Evolutionary conservation across 2,888 invertebrate species (phyloP).

Genomic region (Leucoma salicis): DNA sequence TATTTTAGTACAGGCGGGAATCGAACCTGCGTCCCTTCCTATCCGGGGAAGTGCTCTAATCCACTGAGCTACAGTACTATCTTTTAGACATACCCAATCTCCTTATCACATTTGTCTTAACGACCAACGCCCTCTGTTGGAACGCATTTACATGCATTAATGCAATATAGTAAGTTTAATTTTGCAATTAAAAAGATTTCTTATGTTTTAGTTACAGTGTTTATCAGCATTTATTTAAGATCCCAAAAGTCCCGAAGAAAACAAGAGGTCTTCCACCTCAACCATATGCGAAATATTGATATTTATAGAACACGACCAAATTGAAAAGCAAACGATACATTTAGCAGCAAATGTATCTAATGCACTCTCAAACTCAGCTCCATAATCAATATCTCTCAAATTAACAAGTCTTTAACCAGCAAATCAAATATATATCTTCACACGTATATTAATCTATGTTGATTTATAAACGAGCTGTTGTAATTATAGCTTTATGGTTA

Average conservation of each 20-base stretch:
- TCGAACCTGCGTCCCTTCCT: too few relatives aligned
- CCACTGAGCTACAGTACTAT: too few relatives aligned
- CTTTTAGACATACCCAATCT: too few relatives aligned
- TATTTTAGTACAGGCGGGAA: too few relatives aligned
- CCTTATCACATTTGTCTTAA: too few relatives aligned
- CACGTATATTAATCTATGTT: conserved; percentile 34
- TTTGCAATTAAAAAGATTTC: too few relatives aligned
- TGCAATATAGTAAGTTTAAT: too few relatives aligned
- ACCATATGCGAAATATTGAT: neutral
- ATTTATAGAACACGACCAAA: neutral
- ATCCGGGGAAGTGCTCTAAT: too few relatives aligned
- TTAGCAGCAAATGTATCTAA: conserved; percentile 6
- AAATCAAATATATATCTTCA: conserved; percentile 33
- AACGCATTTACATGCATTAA: too few relatives aligned
- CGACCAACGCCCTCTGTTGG: too few relatives aligned
- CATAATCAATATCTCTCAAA: conserved; percentile 25
- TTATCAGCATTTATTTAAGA: too few relatives aligned
- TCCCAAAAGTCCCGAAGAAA: neutral
- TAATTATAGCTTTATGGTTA: neutral
- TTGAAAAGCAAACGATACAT: conserved; percentile 6
- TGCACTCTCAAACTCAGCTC: conserved; percentile 10
- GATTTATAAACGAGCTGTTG: neutral
- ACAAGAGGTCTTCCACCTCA: neutral
- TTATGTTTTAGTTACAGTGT: too few relatives aligned
- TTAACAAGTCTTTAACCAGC: conserved; percentile 30